A percentile compares a stretch with the other conserved stretches of the same genome.
Conservation (phyloP, 2,797 vertebrate genomes). For the Garrulus glandarius region DNA sequence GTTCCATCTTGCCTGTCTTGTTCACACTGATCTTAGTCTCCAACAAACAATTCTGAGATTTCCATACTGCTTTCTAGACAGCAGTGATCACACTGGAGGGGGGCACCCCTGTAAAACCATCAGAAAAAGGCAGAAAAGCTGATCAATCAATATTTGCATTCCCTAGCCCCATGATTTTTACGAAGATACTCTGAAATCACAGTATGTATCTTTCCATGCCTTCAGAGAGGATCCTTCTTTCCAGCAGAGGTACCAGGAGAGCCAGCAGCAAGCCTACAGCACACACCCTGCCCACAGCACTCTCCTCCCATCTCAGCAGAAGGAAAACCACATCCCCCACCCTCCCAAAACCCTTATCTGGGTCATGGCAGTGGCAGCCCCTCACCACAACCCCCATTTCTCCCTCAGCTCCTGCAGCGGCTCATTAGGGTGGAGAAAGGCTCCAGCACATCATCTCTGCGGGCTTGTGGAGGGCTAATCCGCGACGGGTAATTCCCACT, state of each 20-base stretch:
- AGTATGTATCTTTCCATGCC: background rate
- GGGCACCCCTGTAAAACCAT: background rate
- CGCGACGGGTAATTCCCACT: constrained; percentile 48
- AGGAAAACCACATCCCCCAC: background rate
- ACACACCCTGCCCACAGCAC: background rate
- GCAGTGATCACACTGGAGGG: background rate
- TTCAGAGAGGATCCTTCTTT: background rate
- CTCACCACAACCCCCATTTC: background rate
- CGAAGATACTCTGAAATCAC: background rate
- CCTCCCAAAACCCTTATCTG: constrained; percentile 32
- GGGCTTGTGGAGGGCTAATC: constrained; percentile 8
- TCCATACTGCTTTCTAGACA: background rate
- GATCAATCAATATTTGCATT: background rate
- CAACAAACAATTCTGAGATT: background rate
- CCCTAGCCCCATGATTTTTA: background rate
- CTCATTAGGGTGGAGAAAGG: constrained; percentile 52
- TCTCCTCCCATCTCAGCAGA: background rate
- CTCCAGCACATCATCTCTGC: background rate
- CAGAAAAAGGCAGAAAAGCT: background rate
- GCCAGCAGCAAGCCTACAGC: background rate
- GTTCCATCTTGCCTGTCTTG: background rate
- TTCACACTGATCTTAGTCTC: background rate
- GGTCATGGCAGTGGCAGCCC: constrained; percentile 24
- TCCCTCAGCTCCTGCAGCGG: background rate
- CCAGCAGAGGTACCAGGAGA: background rate